Conservation (phyloP, 2,888 invertebrate genomes). For the Pyrrhosoma nymphula region DNA sequence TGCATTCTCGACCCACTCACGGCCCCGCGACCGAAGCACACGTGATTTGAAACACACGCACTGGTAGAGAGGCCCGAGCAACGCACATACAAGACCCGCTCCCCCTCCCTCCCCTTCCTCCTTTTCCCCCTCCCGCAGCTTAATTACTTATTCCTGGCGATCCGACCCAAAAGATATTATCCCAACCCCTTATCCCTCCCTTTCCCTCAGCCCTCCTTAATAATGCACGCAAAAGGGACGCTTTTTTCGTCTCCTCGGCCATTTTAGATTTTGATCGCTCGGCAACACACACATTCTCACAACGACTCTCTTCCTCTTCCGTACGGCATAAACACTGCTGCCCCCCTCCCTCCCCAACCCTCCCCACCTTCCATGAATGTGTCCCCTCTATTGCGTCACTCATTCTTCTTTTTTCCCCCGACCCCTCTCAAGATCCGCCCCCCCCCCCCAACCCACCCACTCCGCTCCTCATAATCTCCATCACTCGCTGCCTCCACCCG, state of each 20-base stretch:
- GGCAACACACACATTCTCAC: not conserved
- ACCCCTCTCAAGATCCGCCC: not conserved
- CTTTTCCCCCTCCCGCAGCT: not conserved
- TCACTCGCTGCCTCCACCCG: not conserved
- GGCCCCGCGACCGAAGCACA: not conserved
- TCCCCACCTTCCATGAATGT: conserved; percentile 11
- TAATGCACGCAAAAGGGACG: conserved; percentile 60
- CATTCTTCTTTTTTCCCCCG: conserved; percentile 4
- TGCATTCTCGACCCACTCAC: too few species aligned
- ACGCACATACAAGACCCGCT: too few species aligned
- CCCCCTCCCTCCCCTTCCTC: too few species aligned
- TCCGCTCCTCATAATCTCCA: not conserved
- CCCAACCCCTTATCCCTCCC: not conserved
- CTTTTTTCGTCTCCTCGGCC: conserved; percentile 45
- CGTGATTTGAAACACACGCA: not conserved
- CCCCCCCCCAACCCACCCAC: not conserved
- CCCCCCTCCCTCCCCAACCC: not conserved
- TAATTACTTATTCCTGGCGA: conserved; percentile 50
- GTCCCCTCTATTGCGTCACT: conserved; percentile 43
- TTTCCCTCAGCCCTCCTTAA: not conserved
- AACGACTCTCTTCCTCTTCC: conserved; percentile 55
- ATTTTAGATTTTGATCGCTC: conserved; percentile 52
- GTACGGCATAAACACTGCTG: conserved; percentile 49
- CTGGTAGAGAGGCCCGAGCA: not conserved
- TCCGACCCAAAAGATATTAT: conserved; percentile 46